Conservation (phyloP, 2,888 invertebrate genomes). For the Diabrotica balteata region DNA sequence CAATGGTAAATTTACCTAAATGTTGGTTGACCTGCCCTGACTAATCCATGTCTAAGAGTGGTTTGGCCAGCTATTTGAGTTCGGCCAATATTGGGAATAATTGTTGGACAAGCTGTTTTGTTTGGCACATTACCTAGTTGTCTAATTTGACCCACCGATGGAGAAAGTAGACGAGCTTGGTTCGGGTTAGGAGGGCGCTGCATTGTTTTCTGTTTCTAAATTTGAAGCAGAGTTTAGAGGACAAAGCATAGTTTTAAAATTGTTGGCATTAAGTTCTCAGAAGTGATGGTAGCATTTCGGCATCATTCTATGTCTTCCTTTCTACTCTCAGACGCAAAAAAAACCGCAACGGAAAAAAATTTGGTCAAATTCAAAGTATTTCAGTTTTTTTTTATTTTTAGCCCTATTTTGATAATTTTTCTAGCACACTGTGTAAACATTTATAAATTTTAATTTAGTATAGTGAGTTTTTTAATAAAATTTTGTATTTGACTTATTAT, state of each 20-base stretch:
- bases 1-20: neutral
- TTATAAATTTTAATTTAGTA: too few species aligned
- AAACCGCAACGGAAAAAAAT: too few species aligned
- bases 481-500: too few species aligned
- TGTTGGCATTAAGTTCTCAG: neutral
- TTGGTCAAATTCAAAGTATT: too few species aligned
- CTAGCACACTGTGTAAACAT: too few species aligned
- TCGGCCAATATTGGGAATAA: conserved; percentile 18
- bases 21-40: neutral
- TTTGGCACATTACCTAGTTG: conserved; percentile 3
- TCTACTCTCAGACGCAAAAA: too few species aligned
- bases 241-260: neutral
- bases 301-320: too few species aligned
- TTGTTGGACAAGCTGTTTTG: conserved; percentile 3
- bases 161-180: conserved; percentile 14
- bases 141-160: conserved; percentile 15
- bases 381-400: too few species aligned
- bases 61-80: neutral
- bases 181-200: conserved; percentile 13
- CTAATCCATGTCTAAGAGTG: neutral
- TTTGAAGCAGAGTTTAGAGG: neutral
- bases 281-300: too few species aligned
- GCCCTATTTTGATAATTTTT: too few species aligned
- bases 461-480: too few species aligned
- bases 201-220: conserved; percentile 17